Percentiles rank a stretch among this genome's conserved stretches.
phyloP scores from a whole-genome alignment of 2,113 vertebrate genomes.

The Egretta garzetta region DNA sequence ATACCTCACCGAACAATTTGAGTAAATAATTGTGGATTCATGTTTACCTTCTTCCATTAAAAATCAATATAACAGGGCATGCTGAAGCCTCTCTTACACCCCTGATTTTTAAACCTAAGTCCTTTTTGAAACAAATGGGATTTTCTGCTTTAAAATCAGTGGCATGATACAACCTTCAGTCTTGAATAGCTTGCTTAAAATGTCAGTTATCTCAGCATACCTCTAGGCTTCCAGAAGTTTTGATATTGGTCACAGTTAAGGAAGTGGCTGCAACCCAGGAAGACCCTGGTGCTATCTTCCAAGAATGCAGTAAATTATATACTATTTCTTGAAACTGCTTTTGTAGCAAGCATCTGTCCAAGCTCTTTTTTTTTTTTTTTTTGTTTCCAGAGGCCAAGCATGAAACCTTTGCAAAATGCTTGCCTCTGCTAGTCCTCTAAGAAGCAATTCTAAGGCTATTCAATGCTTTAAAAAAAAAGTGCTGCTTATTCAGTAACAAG shows the following conservation, averaged over 20 bases:
- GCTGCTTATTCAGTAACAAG: not conserved
- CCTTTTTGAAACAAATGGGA: not conserved
- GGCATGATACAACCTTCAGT: not conserved
- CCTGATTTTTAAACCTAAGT: not conserved
- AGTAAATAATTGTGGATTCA: not conserved
- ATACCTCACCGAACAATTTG: not conserved
- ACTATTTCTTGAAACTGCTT: not conserved
- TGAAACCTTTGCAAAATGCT: not conserved
- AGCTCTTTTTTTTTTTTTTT: not conserved
- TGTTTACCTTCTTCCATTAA: not conserved
- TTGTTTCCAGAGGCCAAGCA: not conserved
- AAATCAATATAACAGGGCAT: not conserved
- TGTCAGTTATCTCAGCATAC: not conserved
- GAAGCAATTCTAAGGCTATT: not conserved
- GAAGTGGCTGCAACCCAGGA: not conserved
- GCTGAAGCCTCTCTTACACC: not conserved
- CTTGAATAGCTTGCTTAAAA: not conserved
- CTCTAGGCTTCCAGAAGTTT: not conserved
- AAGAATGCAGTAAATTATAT: not conserved
- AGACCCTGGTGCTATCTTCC: not conserved
- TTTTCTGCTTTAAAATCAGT: not conserved
- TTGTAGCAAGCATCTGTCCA: not conserved
- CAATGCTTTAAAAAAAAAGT: not conserved
- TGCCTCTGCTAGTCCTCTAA: not conserved
- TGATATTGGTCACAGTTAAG: not conserved